These are phyloP conservation scores for Planiliza haematocheilus DNA, from an alignment of 2,113 vertebrate genomes.

Conservation along the genomic window DNA sequence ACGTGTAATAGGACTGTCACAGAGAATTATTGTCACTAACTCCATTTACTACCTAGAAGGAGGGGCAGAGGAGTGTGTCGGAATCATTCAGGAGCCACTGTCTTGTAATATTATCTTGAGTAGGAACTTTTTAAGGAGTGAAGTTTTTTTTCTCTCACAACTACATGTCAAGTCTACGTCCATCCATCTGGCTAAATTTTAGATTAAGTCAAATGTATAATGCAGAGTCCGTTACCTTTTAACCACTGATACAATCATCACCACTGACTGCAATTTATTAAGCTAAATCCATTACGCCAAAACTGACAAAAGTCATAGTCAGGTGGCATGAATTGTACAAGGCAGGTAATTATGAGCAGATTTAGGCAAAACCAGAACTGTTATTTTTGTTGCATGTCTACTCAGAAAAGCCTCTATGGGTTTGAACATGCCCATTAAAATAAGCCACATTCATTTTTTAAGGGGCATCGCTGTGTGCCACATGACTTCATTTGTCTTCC, in stretches of 20 bases:
- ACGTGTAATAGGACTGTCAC: conserved; percentile 74
- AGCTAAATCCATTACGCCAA: conserved; percentile 4
- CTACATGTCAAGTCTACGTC: conserved; percentile 46
- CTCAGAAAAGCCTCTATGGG: no score
- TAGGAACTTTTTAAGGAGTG: conserved; percentile 39
- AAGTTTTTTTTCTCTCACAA: conserved; percentile 19
- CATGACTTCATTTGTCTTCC: conserved; percentile 2
- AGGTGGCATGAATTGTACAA: neutral
- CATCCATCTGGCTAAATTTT: conserved; percentile 23
- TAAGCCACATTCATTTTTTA: neutral
- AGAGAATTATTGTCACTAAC: conserved; percentile 68
- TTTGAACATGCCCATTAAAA: neutral
- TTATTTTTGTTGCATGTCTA: neutral
- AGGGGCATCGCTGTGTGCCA: neutral
- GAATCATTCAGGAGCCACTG: conserved; percentile 60
- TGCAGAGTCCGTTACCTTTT: conserved; percentile 4
- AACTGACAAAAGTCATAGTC: conserved; percentile 1
- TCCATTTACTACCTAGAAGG: conserved; percentile 57
- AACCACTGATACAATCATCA: neutral
- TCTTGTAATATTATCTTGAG: conserved; percentile 63
- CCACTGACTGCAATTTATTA: neutral
- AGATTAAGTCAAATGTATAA: conserved; percentile 16
- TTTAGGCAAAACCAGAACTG: neutral
- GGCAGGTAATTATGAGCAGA: neutral
- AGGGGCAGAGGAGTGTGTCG: conserved; percentile 35